A percentile compares a stretch with the other conserved stretches of the same genome.
Conservation (phyloP, 2,113 vertebrate species). For the Motacilla alba region DNA sequence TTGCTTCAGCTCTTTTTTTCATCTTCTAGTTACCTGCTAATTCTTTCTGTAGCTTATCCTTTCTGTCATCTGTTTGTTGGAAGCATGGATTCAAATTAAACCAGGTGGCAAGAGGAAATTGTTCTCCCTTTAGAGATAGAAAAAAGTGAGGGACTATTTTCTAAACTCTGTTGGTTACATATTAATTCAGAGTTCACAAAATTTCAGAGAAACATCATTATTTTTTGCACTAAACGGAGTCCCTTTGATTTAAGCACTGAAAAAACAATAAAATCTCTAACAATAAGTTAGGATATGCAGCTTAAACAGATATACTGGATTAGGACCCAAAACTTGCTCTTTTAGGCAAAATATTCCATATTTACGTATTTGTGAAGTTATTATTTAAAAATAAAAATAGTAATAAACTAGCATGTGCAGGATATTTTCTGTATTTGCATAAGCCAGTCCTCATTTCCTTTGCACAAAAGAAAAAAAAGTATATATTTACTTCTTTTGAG, state of each 20-base stretch:
- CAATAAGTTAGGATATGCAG: neutral
- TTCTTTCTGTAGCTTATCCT: neutral
- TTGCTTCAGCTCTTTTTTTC: neutral
- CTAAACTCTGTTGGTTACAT: neutral
- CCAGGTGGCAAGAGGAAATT: neutral
- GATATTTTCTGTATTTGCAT: neutral
- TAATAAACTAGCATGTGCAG: neutral
- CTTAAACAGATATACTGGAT: neutral
- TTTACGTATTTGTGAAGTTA: neutral
- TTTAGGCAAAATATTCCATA: neutral
- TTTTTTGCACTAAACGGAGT: neutral
- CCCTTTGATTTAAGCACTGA: neutral
- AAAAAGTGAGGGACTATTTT: neutral
- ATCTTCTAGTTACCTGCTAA: neutral
- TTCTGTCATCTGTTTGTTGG: neutral
- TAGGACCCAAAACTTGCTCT: neutral
- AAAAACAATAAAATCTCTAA: neutral
- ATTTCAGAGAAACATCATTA: neutral
- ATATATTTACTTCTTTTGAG: neutral
- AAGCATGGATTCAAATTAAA: neutral
- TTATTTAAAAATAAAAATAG: neutral
- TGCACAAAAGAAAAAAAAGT: neutral
- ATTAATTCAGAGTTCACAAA: neutral
- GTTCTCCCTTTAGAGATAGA: neutral
- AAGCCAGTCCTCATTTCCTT: neutral